Percentiles rank a stretch among this genome's conserved stretches.
These are phyloP conservation scores for Vicugna pacos DNA, from an alignment of 2,113 vertebrate species.

Conservation along the genomic window DNA sequence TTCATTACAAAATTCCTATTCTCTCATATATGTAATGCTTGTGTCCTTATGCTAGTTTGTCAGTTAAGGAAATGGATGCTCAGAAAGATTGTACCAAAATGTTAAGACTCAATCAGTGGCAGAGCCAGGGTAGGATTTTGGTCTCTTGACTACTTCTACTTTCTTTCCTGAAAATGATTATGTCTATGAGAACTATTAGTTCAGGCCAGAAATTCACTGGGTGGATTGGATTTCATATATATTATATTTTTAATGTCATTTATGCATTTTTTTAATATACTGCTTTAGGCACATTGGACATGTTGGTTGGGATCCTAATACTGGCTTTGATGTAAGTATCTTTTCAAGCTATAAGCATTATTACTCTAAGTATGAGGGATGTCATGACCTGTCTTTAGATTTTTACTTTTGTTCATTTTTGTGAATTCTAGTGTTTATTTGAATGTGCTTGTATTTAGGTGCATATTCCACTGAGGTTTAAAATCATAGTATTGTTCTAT, in stretches of 20 bases:
- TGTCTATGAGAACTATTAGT: neutral
- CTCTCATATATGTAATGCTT: neutral
- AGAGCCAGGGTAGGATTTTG: neutral
- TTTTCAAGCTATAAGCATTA: slow-evolving; percentile 56
- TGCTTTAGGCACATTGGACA: slow-evolving; percentile 96
- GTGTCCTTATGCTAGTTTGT: neutral
- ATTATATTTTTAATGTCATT: neutral
- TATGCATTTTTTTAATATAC: neutral
- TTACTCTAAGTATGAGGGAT: neutral
- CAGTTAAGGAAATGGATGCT: slow-evolving; percentile 5
- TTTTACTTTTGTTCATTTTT: slow-evolving; percentile 54
- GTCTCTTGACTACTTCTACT: neutral
- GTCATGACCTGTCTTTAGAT: neutral
- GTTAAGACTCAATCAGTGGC: neutral
- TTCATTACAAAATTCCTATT: neutral
- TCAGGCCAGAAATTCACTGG: neutral
- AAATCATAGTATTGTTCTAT: neutral
- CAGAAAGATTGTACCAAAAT: neutral
- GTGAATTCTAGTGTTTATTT: slow-evolving; percentile 19
- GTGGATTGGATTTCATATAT: slow-evolving; percentile 32
- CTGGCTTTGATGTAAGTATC: slow-evolving; percentile 99
- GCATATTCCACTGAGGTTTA: neutral
- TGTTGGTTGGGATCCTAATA: slow-evolving; percentile 99
- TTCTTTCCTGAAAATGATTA: neutral
- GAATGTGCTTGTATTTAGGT: neutral